Conservation (phyloP, 2,113 vertebrate genomes). For the Anas platyrhynchos region DNA sequence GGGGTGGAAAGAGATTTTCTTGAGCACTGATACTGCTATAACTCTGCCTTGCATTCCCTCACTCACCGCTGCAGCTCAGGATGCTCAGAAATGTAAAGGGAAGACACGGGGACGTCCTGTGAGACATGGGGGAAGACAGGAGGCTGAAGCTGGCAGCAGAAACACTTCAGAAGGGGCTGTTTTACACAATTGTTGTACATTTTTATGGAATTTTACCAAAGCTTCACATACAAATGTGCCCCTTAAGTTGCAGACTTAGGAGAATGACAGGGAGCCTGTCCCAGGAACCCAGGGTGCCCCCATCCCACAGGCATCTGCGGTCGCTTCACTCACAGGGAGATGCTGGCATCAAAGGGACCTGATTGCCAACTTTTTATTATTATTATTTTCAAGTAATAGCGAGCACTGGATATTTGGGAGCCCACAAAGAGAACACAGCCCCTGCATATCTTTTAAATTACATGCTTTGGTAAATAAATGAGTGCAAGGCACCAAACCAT, state of each 20-base stretch:
- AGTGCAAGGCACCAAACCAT: not conserved
- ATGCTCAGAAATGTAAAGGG: not conserved
- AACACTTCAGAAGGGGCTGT: not conserved
- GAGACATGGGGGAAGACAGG: not conserved
- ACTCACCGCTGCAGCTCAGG: not conserved
- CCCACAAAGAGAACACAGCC: not conserved
- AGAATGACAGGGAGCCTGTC: not conserved
- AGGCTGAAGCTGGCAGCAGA: not conserved
- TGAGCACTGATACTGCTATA: not conserved
- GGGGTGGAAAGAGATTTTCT: not conserved
- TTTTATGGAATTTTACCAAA: not conserved
- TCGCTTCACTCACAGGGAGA: not conserved
- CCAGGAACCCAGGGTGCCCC: not conserved
- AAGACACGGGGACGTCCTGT: not conserved
- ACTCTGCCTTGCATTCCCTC: not conserved
- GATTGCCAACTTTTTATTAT: not conserved
- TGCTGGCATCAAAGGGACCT: not conserved
- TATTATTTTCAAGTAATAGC: not conserved
- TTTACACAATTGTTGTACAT: too few species aligned
- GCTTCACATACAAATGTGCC: not conserved
- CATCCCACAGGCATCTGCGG: fast-evolving
- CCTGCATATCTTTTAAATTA: not conserved
- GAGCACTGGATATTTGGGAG: not conserved
- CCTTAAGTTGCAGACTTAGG: too few species aligned
- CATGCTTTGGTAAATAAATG: not conserved